Conservation (phyloP, 2,888 invertebrate species). For the Nomada lathburiana region DNA sequence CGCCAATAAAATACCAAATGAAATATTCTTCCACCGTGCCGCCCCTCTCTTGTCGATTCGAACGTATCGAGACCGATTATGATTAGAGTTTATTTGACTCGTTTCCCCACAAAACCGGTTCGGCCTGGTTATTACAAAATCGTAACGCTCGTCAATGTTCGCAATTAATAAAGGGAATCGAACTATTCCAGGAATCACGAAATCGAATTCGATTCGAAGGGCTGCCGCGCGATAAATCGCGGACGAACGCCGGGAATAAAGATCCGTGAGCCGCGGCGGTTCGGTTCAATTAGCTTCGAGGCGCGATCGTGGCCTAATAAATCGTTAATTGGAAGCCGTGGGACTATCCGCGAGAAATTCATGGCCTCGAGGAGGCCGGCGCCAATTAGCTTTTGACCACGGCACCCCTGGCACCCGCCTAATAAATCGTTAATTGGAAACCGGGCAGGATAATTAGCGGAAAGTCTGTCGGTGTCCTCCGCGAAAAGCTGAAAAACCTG, state of each 20-base stretch:
- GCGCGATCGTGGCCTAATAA: slow-evolving; percentile 57
- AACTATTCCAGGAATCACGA: background rate
- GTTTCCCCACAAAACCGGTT: too few relatives aligned
- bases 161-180: background rate
- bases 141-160: too few relatives aligned
- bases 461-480: slow-evolving; percentile 51
- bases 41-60: background rate
- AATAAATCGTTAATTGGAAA: slow-evolving; percentile 74
- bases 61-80: too few relatives aligned
- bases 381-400: slow-evolving; percentile 65
- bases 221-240: slow-evolving; percentile 7
- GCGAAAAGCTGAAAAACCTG: slow-evolving; percentile 51
- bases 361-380: slow-evolving; percentile 42
- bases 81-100: background rate
- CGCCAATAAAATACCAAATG: background rate
- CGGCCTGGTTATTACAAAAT: too few relatives aligned
- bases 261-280: slow-evolving; percentile 11
- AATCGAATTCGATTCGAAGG: background rate
- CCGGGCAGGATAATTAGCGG: slow-evolving; percentile 68
- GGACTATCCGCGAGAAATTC: slow-evolving; percentile 60
- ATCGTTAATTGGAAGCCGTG: slow-evolving; percentile 67
- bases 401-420: slow-evolving; percentile 36
- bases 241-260: background rate
- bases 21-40: too few relatives aligned
- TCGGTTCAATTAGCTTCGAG: slow-evolving; percentile 54